Evolutionary conservation across 2,888 invertebrate species (phyloP), one percentile per base, ranked within the genome.

Genomic region (Myathropa florea): DNA sequence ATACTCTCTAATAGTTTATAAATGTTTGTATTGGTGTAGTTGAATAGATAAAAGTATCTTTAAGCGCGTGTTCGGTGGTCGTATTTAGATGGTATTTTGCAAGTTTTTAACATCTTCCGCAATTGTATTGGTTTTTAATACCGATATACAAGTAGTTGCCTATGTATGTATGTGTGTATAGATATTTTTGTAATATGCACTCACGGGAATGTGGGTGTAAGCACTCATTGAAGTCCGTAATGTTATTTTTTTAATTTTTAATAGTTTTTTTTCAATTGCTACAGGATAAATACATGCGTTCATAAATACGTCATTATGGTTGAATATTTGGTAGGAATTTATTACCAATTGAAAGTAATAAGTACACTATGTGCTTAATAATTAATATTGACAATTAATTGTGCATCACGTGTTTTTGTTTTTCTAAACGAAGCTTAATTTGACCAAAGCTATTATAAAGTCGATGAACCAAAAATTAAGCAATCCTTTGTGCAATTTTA

Each of bases 221-320:
- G 24, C 26, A 33, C 53, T 83, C 72, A 75, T 21, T 65, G 75
- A 60, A 55, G 70, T 65, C 60, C 30, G 68, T 36, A 59, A 68
- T 53, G 64, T 60, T 80, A 60, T 68, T 83, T 53, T 64, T 73
- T 60, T 80, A 60, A 63, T 83, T 53, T 64, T 73, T 67, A 63
- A 36, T 68, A 65, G 57, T 30, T 64, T 65, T 80, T n/a, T 39
- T 57, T n/a, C n/a, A n/a, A 57, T 70, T 68, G 67, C 60, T 53
- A 24, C 26, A 65, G 53, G 9, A 36, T 33, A 65, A 10, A 12
- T 12, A 3, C 33, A 33, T 12, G 10, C 10, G 2, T 7, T 30
- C 12, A 10, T 2, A 2, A 33, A 33, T 33, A 33, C 3, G 0
- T 12, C 12, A 12, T 33, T 12, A 12, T 33, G 3, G 12, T 33